Conservation (phyloP, 2,113 vertebrate genomes). For the Dipodomys spectabilis region DNA sequence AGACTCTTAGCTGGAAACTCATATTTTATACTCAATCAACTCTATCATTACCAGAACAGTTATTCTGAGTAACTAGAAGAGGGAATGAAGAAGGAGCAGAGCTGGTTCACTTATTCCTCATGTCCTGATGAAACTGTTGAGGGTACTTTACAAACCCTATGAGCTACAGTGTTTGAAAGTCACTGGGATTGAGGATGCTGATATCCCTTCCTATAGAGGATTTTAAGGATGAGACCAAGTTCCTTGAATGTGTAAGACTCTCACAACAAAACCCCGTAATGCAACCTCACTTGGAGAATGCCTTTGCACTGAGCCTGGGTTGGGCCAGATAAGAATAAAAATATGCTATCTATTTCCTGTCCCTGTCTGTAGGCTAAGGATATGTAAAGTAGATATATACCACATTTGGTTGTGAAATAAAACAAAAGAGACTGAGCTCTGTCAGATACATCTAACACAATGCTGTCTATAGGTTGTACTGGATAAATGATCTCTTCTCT, state of each 20-base stretch:
- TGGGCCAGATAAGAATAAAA: background rate
- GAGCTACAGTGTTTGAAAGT: background rate
- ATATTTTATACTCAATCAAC: background rate
- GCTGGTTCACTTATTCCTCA: background rate
- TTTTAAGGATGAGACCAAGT: background rate
- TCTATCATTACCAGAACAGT: background rate
- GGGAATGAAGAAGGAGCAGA: background rate
- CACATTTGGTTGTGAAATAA: background rate
- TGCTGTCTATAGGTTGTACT: background rate
- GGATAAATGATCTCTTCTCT: background rate
- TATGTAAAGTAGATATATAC: background rate
- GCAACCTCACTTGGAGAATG: background rate
- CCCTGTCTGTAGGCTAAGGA: background rate
- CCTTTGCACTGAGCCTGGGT: background rate
- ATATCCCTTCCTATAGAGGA: background rate
- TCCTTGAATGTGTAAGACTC: background rate
- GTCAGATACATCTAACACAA: background rate
- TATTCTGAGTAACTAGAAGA: background rate
- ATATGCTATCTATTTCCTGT: background rate
- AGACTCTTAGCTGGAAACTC: constrained; percentile 27
- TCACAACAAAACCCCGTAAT: background rate
- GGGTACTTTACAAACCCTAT: background rate
- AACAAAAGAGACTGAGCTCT: background rate
- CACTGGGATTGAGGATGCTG: background rate
- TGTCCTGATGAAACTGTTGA: too few relatives aligned